Base-by-base conservation (phyloP, 1,140 invertebrate genomes). In the Drosophila kikkawai region DNA sequence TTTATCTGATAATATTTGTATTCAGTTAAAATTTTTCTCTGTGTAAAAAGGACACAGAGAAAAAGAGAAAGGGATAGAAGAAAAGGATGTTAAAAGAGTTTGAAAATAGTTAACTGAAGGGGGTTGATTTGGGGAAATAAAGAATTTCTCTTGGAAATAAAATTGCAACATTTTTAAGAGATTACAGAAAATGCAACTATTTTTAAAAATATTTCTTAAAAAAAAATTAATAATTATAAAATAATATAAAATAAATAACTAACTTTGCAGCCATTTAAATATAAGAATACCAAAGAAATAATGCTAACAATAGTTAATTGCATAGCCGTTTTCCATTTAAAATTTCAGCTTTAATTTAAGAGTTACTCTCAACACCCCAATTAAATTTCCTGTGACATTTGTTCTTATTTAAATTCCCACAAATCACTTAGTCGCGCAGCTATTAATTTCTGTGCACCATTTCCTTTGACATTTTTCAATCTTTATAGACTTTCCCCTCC, bases 381-480 rank as follows among this genome's bases (percentile, higher is more conserved):
- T 53, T 53, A 5, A 36, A 19, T 15, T 11, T 9, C 8, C 34
- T 22, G 0, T 15, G 34, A 37, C 4, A 37, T 11, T 39, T 39
- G 22, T n/a, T 19, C 13, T 39, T 13, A 39, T n/a, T 39, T 39
- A 11, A 55, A 56, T 56, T 37, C 12, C 9, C 34, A 8, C 51
- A 7, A 55, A 55, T 9, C 17, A 22, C 34, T 1, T 32, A 17
- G 15, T 36, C 9, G 9, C n/a, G 5, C 7, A 12, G 12, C 17
- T 3, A 37, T 55, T 50, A 50, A 32, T 48, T 67, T 34, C 26
- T 22, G 1, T 11, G 12, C 32, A 22, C 7, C 9, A 51, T 57
- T 55, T 53, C 32, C 22, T 41, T 56, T 55, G 22, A 55, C 15
- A 19, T 36, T 58, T 75, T 64, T 13, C 42, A 44, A 60, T 77